Base-by-base conservation (phyloP, 2,797 vertebrate species). In the Thaleichthys pacificus region DNA sequence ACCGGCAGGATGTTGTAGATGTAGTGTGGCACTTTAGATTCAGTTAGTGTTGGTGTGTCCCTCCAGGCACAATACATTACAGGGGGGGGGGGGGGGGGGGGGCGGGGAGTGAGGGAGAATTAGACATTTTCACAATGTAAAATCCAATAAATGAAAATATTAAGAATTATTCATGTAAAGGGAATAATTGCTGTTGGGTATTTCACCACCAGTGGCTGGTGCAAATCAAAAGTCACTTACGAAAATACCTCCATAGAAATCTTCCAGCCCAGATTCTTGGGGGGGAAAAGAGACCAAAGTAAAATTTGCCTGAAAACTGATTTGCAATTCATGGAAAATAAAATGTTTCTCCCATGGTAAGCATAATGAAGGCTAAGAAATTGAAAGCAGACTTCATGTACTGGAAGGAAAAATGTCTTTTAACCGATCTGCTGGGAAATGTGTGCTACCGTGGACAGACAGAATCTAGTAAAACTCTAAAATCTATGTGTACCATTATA, bases 121-220 rank as follows among this genome's bases (percentile, higher is more conserved):
- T 32, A n/a, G 6, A 28, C 26, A 76, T 69, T 79, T 51, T 86
- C 75, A 79, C 80, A 73, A 81, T 81, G 71, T 87, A 72, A 91
- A 93, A 93, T 93, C 89, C 91, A 95, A 94, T 95, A 93, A 92
- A 88, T 28, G 2, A 93, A 90, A 88, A 93, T 93, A 94, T 94
- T 90, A 91, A 91, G 91, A 87, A 89, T 94, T 86, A 83, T 88
- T 93, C 91, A 89, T 88, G 86, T 85, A 84, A 85, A 87, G 83
- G 81, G 80, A 89, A 83, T 88, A 88, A 93, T 92, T 92, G 84
- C 87, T 91, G 88, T 76, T 84, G 85, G 81, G 69, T 51, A 58
- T 71, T 71, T 81, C 68, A 77, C 75, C 57, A 72, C 64, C 68
- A 54, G 66, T 70, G 63, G 77, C 70, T 76, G 69, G 84, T 54